Evolutionary conservation across 2,888 invertebrate species (phyloP).

Genomic region (Agrotis exclamationis): DNA sequence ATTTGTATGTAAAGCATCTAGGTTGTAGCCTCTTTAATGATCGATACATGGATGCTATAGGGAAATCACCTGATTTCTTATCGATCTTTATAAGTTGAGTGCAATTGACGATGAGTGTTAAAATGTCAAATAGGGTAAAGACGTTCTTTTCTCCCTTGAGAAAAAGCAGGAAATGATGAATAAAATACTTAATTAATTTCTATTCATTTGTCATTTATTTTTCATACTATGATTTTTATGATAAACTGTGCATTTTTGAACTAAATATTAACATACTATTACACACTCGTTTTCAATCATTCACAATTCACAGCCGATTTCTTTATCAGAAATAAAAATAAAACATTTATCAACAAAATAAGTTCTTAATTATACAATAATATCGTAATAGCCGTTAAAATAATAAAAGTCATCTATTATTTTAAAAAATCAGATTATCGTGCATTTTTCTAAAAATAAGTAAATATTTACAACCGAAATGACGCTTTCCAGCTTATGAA

Average conservation of each 20-base stretch:
- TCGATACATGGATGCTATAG: not conserved
- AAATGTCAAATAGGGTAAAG: not conserved
- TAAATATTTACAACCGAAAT: constrained; percentile 15
- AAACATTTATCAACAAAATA: constrained; percentile 21
- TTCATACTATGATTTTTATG: constrained; percentile 14
- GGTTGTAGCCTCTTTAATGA: not conserved
- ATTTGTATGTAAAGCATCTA: not conserved
- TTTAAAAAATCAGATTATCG: not conserved
- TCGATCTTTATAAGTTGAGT: not conserved
- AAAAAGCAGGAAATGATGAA: constrained; percentile 4
- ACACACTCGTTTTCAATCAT: constrained; percentile 21
- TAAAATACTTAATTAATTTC: constrained; percentile 10
- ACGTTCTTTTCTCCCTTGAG: not conserved
- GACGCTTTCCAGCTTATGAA: not conserved
- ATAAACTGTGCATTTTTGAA: constrained; percentile 33
- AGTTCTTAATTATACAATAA: constrained; percentile 10
- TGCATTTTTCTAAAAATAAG: not conserved
- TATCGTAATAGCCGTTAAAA: not conserved
- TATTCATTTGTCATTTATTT: constrained; percentile 42
- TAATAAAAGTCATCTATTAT: not conserved
- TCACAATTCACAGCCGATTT: constrained; percentile 53
- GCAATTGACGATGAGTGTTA: not conserved
- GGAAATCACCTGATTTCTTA: not conserved
- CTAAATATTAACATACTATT: constrained; percentile 22
- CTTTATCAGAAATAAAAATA: constrained; percentile 29